Conservation (phyloP, 2,797 vertebrate genomes). For the Etheostoma nigrum region DNA sequence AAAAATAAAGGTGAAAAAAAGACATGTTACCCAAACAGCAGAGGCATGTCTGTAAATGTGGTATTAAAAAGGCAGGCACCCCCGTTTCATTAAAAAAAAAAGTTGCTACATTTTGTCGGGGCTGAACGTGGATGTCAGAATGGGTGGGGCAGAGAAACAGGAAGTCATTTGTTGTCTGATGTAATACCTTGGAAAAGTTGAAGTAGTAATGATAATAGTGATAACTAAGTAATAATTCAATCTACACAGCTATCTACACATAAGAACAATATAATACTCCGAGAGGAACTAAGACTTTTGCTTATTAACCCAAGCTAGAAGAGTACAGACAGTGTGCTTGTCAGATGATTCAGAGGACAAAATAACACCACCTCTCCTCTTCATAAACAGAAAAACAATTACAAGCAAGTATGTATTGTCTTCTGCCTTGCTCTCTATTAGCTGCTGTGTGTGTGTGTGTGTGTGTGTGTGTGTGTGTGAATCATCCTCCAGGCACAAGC, state of each 20-base stretch:
- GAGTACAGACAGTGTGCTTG: not conserved
- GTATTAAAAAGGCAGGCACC: no score
- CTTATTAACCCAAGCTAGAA: not conserved
- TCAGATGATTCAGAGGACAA: not conserved
- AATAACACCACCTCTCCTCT: not conserved
- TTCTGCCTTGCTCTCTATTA: not conserved
- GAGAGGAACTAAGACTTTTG: not conserved
- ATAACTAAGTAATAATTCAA: no score
- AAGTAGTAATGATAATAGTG: no score
- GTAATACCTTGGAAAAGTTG: no score
- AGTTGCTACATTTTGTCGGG: no score
- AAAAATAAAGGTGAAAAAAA: no score
- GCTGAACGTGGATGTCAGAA: slow-evolving; percentile 8
- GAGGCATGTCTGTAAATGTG: no score
- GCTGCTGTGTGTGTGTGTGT: not conserved
- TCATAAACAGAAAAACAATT: slow-evolving; percentile 38
- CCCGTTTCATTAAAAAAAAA: no score
- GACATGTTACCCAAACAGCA: no score
- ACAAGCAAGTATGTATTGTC: slow-evolving; percentile 27
- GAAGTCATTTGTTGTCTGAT: not conserved
- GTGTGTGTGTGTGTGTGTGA: not conserved
- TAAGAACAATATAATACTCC: not conserved
- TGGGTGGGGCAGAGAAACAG: not conserved
- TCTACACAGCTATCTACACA: no score
- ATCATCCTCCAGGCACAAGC: slow-evolving; percentile 25